Evolutionary conservation across 2,113 vertebrate species (phyloP).

Genomic region (Murina feae): DNA sequence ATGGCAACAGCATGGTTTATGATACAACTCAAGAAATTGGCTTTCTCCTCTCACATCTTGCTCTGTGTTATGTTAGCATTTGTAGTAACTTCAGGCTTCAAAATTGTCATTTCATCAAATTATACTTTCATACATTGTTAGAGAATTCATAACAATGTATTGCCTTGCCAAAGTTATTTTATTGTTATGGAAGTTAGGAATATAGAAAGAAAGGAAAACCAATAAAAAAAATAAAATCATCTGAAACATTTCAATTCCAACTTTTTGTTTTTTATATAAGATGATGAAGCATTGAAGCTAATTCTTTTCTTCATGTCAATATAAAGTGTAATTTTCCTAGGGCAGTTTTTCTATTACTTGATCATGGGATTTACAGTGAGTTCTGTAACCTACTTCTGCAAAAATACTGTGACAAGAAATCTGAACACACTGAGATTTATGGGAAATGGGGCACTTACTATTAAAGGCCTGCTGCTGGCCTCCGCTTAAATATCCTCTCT

Average conservation of each 20-base stretch:
- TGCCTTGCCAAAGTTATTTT: not conserved
- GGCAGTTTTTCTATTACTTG: not conserved
- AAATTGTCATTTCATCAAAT: conserved; percentile 53
- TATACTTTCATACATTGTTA: conserved; percentile 34
- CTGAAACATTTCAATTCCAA: conserved; percentile 37
- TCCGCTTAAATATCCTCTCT: not conserved
- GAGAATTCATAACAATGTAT: conserved; percentile 22
- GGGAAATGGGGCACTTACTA: not conserved
- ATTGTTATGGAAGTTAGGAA: conserved; percentile 29
- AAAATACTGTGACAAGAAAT: conserved; percentile 1
- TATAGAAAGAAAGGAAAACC: not conserved
- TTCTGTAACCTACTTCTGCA: not conserved
- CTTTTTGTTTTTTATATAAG: conserved; percentile 18
- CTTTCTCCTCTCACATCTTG: not conserved
- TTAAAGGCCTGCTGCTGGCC: not conserved
- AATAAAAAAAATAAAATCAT: conserved; percentile 17
- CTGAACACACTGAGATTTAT: not conserved
- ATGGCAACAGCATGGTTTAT: not conserved
- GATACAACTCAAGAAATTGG: not conserved
- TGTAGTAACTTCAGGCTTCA: conserved; percentile 48
- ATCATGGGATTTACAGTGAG: not conserved
- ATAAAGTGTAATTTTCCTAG: conserved; percentile 31
- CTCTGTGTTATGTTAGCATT: conserved; percentile 20
- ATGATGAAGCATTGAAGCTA: not conserved
- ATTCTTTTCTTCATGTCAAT: conserved; percentile 31